A percentile compares a stretch with the other conserved stretches of the same genome.
These are phyloP conservation scores for Hystrix cristata DNA, from an alignment of 2,113 vertebrate genomes.

Conservation along the genomic window DNA sequence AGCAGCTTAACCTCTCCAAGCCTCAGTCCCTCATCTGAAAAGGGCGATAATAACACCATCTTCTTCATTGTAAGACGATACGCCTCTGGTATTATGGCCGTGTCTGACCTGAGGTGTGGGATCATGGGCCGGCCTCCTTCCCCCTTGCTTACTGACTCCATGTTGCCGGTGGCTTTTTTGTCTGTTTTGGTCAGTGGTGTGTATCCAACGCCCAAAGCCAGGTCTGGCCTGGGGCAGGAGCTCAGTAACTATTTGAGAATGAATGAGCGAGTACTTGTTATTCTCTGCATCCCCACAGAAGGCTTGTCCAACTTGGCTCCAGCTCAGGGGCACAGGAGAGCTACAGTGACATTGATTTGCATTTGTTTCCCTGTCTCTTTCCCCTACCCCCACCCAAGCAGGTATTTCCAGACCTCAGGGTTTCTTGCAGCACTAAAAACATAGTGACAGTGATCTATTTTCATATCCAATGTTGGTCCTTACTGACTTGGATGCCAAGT, in stretches of 20 bases:
- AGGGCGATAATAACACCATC: accelerated
- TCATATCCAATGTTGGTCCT: accelerated
- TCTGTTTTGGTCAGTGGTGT: background rate
- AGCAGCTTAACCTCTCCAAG: background rate
- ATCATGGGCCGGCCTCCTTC: background rate
- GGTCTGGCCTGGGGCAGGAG: background rate
- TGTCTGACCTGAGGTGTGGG: background rate
- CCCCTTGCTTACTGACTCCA: background rate
- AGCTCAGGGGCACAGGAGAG: background rate
- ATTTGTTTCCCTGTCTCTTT: background rate
- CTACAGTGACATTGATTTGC: background rate
- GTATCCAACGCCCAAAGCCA: background rate
- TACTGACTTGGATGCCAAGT: background rate
- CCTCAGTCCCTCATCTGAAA: background rate
- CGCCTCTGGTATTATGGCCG: no score
- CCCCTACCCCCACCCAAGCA: background rate
- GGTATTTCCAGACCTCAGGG: background rate
- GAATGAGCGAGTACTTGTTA: background rate
- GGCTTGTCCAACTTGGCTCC: background rate
- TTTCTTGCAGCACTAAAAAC: background rate
- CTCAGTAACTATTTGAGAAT: background rate
- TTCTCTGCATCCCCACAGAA: accelerated
- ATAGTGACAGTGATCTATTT: background rate
- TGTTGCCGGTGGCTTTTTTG: accelerated
- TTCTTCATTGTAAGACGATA: background rate